These are phyloP conservation scores for Naso thynnoides DNA, from an alignment of 2,797 vertebrate genomes.

Conservation along the genomic window DNA sequence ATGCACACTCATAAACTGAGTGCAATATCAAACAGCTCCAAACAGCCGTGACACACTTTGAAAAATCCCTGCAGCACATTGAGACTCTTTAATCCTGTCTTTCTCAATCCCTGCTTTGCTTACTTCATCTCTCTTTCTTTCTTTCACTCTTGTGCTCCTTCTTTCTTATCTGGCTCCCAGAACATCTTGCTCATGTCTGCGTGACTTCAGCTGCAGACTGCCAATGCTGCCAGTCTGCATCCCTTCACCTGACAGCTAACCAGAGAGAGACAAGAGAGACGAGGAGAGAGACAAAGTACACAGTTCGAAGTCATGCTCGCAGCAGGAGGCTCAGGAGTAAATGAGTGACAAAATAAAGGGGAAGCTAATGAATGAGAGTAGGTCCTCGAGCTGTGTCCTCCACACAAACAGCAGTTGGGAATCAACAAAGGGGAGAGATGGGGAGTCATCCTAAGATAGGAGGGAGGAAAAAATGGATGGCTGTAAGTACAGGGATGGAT, in stretches of 20 bases:
- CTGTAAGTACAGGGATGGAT: constrained; percentile 17
- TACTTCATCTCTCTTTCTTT: constrained; percentile 46
- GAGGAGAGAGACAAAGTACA: constrained; percentile 18
- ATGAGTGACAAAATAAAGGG: constrained; percentile 36
- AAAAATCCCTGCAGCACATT: constrained; percentile 66
- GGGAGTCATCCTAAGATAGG: neutral
- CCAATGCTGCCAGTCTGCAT: constrained; percentile 27
- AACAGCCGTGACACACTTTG: constrained; percentile 54
- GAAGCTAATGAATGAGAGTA: constrained; percentile 45
- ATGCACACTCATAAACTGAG: constrained; percentile 15
- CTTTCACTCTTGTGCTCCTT: constrained; percentile 22
- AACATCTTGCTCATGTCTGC: constrained; percentile 38
- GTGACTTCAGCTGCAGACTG: constrained; percentile 46
- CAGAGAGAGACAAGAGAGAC: constrained; percentile 13
- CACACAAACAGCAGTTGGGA: constrained; percentile 26
- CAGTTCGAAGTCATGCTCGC: constrained; percentile 56
- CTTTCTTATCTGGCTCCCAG: constrained; percentile 39
- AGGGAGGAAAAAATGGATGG: constrained; percentile 12
- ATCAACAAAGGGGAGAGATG: constrained; percentile 14
- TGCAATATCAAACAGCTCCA: constrained; percentile 57
- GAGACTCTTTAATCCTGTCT: constrained; percentile 65
- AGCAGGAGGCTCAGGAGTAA: constrained; percentile 43
- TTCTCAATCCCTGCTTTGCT: constrained; percentile 59
- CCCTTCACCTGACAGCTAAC: constrained; percentile 49
- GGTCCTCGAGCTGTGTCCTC: constrained; percentile 24